phyloP scores from a whole-genome alignment of 2,797 vertebrate species.

The Graptemys geographica region DNA sequence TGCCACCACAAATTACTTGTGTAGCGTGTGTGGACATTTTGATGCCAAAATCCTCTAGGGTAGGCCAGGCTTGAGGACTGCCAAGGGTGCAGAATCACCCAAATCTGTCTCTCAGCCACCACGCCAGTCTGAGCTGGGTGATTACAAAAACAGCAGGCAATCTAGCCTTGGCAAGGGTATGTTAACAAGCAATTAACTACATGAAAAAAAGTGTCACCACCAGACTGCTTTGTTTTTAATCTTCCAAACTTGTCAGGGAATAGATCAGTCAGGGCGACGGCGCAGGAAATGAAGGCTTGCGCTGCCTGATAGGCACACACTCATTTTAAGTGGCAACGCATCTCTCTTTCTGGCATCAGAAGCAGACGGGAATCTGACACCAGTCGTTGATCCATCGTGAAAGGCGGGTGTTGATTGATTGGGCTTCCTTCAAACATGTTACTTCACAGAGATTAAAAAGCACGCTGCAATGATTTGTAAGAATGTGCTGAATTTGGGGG shows the following conservation, averaged over 20 bases:
- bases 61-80: background rate
- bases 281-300: constrained; percentile 20
- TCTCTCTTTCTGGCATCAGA: constrained; percentile 18
- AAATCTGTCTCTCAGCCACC: background rate
- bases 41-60: background rate
- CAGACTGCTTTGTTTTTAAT: background rate
- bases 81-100: fast-evolving
- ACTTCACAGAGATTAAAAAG: constrained; percentile 27
- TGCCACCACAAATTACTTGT: background rate
- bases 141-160: background rate
- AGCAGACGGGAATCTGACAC: constrained; percentile 17
- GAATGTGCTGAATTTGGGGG: background rate
- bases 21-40: no score
- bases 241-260: background rate
- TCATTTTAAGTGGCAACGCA: constrained; percentile 22
- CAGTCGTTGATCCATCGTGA: constrained; percentile 29
- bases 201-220: background rate
- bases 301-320: background rate
- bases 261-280: background rate
- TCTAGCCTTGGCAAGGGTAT: background rate
- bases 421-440: constrained; percentile 38
- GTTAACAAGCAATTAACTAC: background rate
- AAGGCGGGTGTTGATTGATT: constrained; percentile 62
- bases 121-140: background rate
- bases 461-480: background rate